Conservation (phyloP, 2,797 vertebrate genomes). For the Lepilemur septentrionalis region DNA sequence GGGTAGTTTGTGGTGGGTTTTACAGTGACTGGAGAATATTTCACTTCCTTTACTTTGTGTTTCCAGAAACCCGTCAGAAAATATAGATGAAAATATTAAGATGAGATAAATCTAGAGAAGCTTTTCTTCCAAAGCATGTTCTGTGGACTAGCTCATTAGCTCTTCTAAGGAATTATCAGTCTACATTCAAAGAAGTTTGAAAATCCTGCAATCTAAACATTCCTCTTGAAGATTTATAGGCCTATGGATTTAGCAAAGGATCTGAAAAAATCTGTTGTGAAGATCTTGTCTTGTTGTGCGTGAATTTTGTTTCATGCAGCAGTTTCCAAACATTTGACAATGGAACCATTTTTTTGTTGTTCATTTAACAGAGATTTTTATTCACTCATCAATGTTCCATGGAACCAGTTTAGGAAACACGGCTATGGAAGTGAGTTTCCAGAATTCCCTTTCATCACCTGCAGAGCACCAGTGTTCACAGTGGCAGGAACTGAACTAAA, state of each 20-base stretch:
- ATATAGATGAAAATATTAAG: neutral
- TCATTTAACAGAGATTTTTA: neutral
- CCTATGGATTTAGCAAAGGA: neutral
- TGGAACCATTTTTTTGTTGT: neutral
- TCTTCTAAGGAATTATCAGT: neutral
- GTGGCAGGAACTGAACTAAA: neutral
- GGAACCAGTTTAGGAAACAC: neutral
- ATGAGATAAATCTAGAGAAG: conserved; percentile 6
- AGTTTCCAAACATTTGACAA: neutral
- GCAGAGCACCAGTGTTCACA: neutral
- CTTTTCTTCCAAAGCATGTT: neutral
- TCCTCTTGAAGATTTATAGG: neutral
- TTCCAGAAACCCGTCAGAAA: neutral
- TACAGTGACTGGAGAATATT: neutral
- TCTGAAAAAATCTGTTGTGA: neutral
- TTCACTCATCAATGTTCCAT: neutral
- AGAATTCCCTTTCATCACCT: neutral
- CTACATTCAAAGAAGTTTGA: neutral
- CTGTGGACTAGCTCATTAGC: neutral
- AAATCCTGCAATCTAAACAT: neutral
- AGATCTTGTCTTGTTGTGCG: neutral
- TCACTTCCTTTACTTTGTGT: conserved; percentile 21
- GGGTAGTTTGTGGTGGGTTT: neutral
- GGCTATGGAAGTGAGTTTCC: neutral
- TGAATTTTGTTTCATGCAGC: neutral